Conservation (phyloP, 2,888 invertebrate species). For the Saturnia pavonia region DNA sequence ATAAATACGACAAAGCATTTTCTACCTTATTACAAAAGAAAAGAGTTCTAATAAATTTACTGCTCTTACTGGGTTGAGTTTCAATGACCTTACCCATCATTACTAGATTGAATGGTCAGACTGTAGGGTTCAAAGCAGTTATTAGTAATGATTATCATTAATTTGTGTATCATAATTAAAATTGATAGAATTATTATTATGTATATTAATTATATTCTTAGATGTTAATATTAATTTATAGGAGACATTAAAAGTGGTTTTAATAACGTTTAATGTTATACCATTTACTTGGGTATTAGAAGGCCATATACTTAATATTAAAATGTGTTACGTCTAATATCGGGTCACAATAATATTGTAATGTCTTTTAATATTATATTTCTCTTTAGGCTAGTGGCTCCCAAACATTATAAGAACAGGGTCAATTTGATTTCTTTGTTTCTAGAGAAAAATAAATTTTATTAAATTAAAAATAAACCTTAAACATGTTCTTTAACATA, state of each 20-base stretch:
- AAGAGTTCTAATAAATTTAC: slow-evolving; percentile 39
- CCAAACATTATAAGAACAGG: too few relatives aligned
- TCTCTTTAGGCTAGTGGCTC: too few relatives aligned
- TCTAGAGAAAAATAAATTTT: too few relatives aligned
- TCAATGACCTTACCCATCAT: slow-evolving; percentile 57
- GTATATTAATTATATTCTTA: background rate
- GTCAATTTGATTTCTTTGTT: too few relatives aligned
- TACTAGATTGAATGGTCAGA: slow-evolving; percentile 49
- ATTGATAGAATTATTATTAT: slow-evolving; percentile 15
- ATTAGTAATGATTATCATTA: slow-evolving; percentile 38
- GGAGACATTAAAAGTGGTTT: background rate
- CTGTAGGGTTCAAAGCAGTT: slow-evolving; percentile 42
- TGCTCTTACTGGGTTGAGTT: slow-evolving; percentile 38
- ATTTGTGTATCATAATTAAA: slow-evolving; percentile 22
- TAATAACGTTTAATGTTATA: background rate
- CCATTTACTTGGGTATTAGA: background rate
- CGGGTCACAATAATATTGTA: background rate
- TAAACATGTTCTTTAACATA: too few relatives aligned
- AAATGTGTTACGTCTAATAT: background rate
- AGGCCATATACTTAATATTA: background rate
- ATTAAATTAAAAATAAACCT: too few relatives aligned
- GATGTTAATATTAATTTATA: background rate
- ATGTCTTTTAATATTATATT: background rate
- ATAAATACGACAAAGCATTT: slow-evolving; percentile 28
- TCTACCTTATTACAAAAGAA: slow-evolving; percentile 33